phyloP scores from a whole-genome alignment of 2,797 vertebrate genomes.

The Lagocephalus sceleratus region DNA sequence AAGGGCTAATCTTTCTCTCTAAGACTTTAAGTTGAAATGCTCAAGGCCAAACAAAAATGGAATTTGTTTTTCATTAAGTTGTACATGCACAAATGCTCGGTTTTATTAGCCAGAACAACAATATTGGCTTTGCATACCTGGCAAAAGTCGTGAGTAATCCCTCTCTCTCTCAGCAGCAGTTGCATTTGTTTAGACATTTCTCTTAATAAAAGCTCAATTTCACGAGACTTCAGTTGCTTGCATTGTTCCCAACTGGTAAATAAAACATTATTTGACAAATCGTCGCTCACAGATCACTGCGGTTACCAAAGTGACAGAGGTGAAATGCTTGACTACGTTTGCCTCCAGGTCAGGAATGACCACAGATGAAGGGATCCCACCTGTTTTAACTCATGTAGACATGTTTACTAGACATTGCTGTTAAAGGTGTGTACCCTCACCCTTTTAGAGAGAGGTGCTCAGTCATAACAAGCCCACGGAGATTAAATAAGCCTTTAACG shows the following conservation, averaged over 20 bases:
- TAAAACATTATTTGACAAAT: no score
- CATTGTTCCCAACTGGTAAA: no score
- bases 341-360: slow-evolving; percentile 57
- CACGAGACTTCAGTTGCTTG: slow-evolving; percentile 1
- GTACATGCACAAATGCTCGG: slow-evolving; percentile 26
- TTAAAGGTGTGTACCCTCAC: neutral
- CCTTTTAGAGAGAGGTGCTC: neutral
- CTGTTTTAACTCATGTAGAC: slow-evolving; percentile 23
- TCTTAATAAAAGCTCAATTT: slow-evolving; percentile 13
- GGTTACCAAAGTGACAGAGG: neutral
- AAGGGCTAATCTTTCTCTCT: slow-evolving; percentile 23
- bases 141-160: slow-evolving; percentile 29
- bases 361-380: slow-evolving; percentile 34
- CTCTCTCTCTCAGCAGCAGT: slow-evolving; percentile 24
- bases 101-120: slow-evolving; percentile 56
- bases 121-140: slow-evolving; percentile 49
- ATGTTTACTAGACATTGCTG: slow-evolving; percentile 7
- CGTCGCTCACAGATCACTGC: neutral
- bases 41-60: slow-evolving; percentile 31
- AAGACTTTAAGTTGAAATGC: slow-evolving; percentile 29
- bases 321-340: slow-evolving; percentile 41
- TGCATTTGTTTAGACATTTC: slow-evolving; percentile 29
- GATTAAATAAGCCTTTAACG: slow-evolving; percentile 6
- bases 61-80: slow-evolving; percentile 52
- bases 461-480: neutral